Evolutionary conservation across 1,140 invertebrate species (phyloP).

Genomic region (Drosophila sp.): DNA sequence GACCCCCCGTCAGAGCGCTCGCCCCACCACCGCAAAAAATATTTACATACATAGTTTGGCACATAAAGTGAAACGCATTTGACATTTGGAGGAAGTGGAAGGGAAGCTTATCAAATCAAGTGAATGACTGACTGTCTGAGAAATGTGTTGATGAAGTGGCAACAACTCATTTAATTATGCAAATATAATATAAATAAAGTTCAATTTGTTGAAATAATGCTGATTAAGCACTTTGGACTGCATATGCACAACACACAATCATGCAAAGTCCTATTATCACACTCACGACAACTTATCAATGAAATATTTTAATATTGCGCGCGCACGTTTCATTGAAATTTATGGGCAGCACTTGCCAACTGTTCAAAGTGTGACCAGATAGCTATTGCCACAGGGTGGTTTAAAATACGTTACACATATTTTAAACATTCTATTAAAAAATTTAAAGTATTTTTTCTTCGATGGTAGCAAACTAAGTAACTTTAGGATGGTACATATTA

Average conservation of each 20-base stretch:
- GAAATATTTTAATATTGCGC: constrained; percentile 27
- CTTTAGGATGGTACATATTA: too few relatives aligned
- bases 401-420: background rate
- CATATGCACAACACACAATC: background rate
- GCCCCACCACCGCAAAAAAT: background rate
- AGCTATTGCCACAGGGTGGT: background rate
- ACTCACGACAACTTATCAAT: background rate
- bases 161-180: constrained; percentile 11
- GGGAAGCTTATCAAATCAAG: constrained; percentile 6
- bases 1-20: constrained; percentile 15
- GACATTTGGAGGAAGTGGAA: too few relatives aligned
- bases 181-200: constrained; percentile 13
- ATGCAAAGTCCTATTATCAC: background rate
- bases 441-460: too few relatives aligned
- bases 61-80: constrained; percentile 31
- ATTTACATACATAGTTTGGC: constrained; percentile 1
- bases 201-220: constrained; percentile 8
- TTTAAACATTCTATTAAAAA: background rate
- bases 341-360: constrained; percentile 37
- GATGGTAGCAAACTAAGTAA: too few relatives aligned
- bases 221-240: constrained; percentile 15
- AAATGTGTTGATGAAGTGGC: background rate
- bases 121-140: background rate
- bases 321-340: constrained; percentile 11
- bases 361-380: constrained; percentile 29